Percentiles rank a stretch among this genome's conserved stretches.
Conservation (phyloP, 2,113 vertebrate genomes). For the Pluvialis apricaria region DNA sequence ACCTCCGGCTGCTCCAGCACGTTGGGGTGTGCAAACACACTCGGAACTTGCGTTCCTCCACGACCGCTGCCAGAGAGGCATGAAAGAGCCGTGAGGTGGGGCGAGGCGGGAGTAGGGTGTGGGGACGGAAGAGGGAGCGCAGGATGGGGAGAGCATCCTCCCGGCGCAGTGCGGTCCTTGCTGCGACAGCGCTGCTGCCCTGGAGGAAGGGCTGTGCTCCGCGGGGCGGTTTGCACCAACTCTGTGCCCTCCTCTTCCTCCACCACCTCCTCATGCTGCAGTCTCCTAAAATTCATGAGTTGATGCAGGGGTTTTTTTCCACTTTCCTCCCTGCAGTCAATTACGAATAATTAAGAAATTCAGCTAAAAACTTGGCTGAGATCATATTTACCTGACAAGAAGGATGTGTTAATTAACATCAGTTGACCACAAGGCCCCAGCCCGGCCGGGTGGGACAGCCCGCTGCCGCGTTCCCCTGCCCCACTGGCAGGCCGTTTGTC, state of each 20-base stretch:
- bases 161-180: neutral
- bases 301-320: neutral
- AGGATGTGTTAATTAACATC: constrained; percentile 54
- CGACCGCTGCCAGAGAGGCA: neutral
- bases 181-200: neutral
- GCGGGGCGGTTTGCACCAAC: accelerated
- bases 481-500: neutral
- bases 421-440: neutral
- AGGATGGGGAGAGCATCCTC: neutral
- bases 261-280: neutral
- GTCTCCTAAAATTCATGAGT: neutral
- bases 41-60: neutral
- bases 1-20: neutral
- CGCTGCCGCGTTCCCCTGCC: neutral
- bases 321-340: neutral
- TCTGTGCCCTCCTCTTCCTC: neutral
- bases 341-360: constrained; percentile 61
- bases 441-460: neutral
- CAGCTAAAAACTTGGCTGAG: constrained; percentile 19
- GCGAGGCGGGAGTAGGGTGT: neutral
- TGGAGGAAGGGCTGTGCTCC: neutral
- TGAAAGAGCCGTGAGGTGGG: accelerated
- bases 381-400: constrained; percentile 1
- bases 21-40: accelerated
- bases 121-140: too few relatives aligned